These are phyloP conservation scores for Drosophila percnosoma DNA, from an alignment of 2,888 invertebrate species.

Conservation along the genomic window DNA sequence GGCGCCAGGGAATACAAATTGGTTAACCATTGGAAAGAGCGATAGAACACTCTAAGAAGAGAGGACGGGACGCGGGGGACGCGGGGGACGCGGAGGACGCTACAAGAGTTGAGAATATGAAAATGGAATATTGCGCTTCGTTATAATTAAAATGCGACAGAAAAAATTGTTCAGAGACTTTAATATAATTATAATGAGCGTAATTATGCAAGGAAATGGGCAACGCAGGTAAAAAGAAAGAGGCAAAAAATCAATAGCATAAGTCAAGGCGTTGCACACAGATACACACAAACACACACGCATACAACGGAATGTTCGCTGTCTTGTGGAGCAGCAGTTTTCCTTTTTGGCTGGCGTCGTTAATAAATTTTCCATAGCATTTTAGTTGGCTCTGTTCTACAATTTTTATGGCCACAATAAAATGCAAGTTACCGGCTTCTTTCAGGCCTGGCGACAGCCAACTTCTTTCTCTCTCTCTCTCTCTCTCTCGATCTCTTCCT, in stretches of 20 bases:
- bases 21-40: constrained; percentile 10
- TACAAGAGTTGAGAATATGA: constrained; percentile 1
- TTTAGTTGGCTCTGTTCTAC: constrained; percentile 60
- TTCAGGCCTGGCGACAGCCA: constrained; percentile 40
- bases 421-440: constrained; percentile 55
- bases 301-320: constrained; percentile 4
- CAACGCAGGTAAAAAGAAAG: constrained; percentile 27
- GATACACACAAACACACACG: constrained; percentile 3
- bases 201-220: constrained; percentile 61
- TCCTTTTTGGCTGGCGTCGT: constrained; percentile 54
- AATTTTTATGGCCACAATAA: constrained; percentile 62
- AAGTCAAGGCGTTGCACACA: constrained; percentile 49
- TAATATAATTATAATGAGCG: constrained; percentile 76
- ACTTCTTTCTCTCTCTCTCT: constrained; percentile 5
- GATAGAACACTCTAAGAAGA: background rate
- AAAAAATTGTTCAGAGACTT: constrained; percentile 55
- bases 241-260: constrained; percentile 47
- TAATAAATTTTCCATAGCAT: constrained; percentile 61
- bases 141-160: constrained; percentile 69
- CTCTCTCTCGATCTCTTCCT: background rate
- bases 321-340: constrained; percentile 53
- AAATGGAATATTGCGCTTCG: constrained; percentile 8
- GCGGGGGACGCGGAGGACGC: too few species aligned
- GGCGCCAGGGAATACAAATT: constrained; percentile 49
- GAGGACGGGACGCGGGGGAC: background rate